Conservation (phyloP, 2,888 invertebrate species). For the Chrysomela aeneicollis region DNA sequence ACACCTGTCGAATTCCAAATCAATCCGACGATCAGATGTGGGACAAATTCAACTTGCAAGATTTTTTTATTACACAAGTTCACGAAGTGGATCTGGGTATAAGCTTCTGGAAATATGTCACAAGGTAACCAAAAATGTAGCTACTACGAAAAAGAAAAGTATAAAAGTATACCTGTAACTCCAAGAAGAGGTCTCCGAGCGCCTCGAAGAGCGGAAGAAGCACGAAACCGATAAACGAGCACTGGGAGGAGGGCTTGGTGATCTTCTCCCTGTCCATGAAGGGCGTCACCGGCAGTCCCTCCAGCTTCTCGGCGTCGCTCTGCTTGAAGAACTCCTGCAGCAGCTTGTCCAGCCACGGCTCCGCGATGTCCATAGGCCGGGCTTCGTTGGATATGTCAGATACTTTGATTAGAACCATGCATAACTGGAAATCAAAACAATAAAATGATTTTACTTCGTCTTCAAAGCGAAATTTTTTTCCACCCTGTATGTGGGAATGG, state of each 20-base stretch:
- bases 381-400: conserved; percentile 87
- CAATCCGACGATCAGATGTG: too few relatives aligned
- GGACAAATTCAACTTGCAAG: too few relatives aligned
- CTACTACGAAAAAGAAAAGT: too few relatives aligned
- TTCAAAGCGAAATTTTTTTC: too few relatives aligned
- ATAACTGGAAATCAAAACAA: conserved; percentile 63
- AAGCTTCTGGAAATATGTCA: too few relatives aligned
- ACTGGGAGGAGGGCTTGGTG: conserved; percentile 83
- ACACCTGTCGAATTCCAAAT: too few relatives aligned
- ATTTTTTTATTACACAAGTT: too few relatives aligned
- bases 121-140: too few relatives aligned
- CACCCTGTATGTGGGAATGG: too few relatives aligned
- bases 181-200: conserved; percentile 76
- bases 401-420: conserved; percentile 84
- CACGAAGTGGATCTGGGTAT: too few relatives aligned
- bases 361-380: conserved; percentile 82
- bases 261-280: conserved; percentile 89
- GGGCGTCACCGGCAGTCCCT: conserved; percentile 83
- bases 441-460: too few relatives aligned
- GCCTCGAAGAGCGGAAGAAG: conserved; percentile 82
- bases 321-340: conserved; percentile 79
- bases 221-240: conserved; percentile 84
- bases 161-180: conserved; percentile 78
- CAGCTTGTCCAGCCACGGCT: conserved; percentile 82
- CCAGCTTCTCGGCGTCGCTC: conserved; percentile 82